Percentiles rank a stretch among this genome's conserved stretches.
Conservation (phyloP, 2,797 vertebrate species). For the Myotis findleyi region DNA sequence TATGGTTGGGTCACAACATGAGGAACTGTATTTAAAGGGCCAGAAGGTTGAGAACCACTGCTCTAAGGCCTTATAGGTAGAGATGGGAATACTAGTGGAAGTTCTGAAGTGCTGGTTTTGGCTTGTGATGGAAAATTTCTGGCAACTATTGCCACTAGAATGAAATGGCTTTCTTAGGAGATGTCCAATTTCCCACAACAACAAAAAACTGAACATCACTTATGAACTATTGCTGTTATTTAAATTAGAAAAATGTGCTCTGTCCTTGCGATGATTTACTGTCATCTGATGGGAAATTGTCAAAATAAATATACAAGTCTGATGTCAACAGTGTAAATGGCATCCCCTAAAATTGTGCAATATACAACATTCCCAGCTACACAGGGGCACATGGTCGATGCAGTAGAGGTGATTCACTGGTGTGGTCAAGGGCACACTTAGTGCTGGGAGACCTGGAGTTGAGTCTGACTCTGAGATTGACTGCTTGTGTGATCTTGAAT, state of each 20-base stretch:
- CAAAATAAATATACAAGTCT: background rate
- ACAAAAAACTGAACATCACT: background rate
- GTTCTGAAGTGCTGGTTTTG: background rate
- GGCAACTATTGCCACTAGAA: background rate
- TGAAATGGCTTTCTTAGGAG: slow-evolving; percentile 24
- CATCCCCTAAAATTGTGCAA: background rate
- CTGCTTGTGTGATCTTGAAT: background rate
- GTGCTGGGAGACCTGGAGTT: background rate
- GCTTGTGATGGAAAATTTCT: slow-evolving; percentile 25
- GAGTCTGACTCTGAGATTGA: background rate
- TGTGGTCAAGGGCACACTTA: background rate
- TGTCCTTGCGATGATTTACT: background rate
- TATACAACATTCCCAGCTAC: background rate
- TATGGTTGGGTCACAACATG: too few relatives aligned
- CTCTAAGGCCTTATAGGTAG: background rate
- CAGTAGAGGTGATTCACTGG: background rate
- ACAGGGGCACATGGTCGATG: background rate
- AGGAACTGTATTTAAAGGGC: too few relatives aligned
- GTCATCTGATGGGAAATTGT: background rate
- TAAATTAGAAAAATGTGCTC: background rate
- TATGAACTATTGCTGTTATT: background rate
- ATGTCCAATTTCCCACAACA: background rate
- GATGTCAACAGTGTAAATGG: background rate
- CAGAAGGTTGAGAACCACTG: too few relatives aligned
- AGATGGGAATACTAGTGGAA: background rate